These are phyloP conservation scores for Spizaetus ornatus DNA, from an alignment of 2,113 vertebrate genomes.

Conservation along the genomic window DNA sequence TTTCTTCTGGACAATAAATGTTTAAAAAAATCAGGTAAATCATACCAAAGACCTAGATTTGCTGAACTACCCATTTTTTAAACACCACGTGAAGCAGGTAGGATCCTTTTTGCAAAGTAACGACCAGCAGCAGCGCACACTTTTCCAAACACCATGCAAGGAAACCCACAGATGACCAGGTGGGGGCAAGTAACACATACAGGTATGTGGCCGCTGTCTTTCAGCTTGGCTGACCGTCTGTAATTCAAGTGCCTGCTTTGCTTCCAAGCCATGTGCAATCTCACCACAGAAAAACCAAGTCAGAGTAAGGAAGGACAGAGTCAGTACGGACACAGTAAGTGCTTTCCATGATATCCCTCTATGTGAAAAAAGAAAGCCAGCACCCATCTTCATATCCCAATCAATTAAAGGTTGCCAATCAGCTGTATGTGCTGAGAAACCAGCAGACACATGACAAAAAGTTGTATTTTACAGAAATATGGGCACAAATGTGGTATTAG, in stretches of 20 bases:
- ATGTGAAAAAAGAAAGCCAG: neutral
- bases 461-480: neutral
- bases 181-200: too few relatives aligned
- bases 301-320: too few relatives aligned
- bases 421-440: neutral
- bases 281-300: neutral
- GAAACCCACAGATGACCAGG: neutral
- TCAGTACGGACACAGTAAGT: rapidly evolving
- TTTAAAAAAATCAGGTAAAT: neutral
- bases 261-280: neutral
- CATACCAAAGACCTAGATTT: neutral
- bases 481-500: neutral
- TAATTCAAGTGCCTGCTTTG: neutral
- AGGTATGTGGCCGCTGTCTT: rapidly evolving
- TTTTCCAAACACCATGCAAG: rapidly evolving
- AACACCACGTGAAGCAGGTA: rapidly evolving
- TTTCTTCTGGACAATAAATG: neutral
- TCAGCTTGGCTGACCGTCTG: too few relatives aligned
- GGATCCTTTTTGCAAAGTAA: neutral
- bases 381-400: neutral
- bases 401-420: neutral
- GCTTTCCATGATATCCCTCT: neutral
- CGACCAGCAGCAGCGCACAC: rapidly evolving
- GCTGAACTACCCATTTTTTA: neutral
- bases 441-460: rapidly evolving